Conservation (phyloP, 2,888 invertebrate genomes). For the Aleiodes alternator region DNA sequence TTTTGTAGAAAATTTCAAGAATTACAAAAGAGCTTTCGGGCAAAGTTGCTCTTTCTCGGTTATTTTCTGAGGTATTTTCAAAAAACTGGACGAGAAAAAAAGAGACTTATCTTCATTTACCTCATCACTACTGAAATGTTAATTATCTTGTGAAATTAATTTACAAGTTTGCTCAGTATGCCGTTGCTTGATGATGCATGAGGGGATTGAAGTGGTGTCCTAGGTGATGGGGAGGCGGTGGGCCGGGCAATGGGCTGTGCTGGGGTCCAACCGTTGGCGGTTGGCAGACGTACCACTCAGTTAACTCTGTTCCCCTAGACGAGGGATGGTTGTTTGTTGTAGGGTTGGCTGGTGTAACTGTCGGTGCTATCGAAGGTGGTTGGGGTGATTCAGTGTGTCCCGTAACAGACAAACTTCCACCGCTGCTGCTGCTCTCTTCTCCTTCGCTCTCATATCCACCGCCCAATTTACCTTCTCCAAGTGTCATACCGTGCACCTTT, state of each 20-base stretch:
- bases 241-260: slow-evolving; percentile 81
- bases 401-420: slow-evolving; percentile 84
- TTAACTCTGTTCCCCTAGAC: slow-evolving; percentile 78
- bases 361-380: slow-evolving; percentile 78
- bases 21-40: too few species aligned
- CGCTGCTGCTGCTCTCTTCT: slow-evolving; percentile 88
- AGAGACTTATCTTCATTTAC: too few species aligned
- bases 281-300: slow-evolving; percentile 90
- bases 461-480: slow-evolving; percentile 77
- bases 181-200: slow-evolving; percentile 79
- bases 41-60: too few species aligned
- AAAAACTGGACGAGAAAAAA: too few species aligned
- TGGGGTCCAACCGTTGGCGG: slow-evolving; percentile 77
- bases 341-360: slow-evolving; percentile 61
- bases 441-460: slow-evolving; percentile 91
- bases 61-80: too few species aligned
- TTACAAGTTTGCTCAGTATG: slow-evolving; percentile 64
- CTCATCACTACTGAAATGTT: too few species aligned
- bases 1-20: too few species aligned
- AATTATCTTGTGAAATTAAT: too few species aligned
- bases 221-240: slow-evolving; percentile 82
- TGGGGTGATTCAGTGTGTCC: slow-evolving; percentile 75
- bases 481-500: slow-evolving; percentile 82
- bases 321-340: slow-evolving; percentile 72
- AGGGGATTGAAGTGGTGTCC: slow-evolving; percentile 79